These are phyloP conservation scores for Limnephilus marmoratus DNA, from an alignment of 2,888 invertebrate species.

Conservation along the genomic window DNA sequence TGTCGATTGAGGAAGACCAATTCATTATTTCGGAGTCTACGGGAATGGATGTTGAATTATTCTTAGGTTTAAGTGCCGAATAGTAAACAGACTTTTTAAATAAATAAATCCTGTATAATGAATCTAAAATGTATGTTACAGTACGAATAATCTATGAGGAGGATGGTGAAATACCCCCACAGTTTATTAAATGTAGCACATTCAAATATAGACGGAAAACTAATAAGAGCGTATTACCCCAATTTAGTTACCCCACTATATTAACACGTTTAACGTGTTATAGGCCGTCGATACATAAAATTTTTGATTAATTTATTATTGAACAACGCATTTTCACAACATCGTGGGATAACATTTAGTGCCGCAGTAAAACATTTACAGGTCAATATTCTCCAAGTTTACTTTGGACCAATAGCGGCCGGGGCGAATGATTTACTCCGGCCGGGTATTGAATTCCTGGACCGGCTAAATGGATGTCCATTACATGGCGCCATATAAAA, in stretches of 20 bases:
- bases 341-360: constrained; percentile 37
- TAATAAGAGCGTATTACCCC: neutral
- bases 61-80: no score
- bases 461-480: constrained; percentile 55
- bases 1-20: no score
- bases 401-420: constrained; percentile 47
- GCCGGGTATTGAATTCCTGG: constrained; percentile 58
- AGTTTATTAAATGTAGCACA: no score
- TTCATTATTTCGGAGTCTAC: no score
- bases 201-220: neutral
- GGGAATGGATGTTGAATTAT: no score
- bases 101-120: no score
- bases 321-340: constrained; percentile 37
- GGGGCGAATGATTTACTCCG: constrained; percentile 57
- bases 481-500: constrained; percentile 60
- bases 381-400: constrained; percentile 58
- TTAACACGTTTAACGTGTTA: neutral
- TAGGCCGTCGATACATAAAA: neutral
- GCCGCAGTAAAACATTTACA: constrained; percentile 54
- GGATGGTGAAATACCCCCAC: no score
- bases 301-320: constrained; percentile 16
- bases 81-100: no score
- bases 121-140: no score
- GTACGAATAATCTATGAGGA: no score
- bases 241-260: neutral